These are phyloP conservation scores for Carabus problematicus DNA, from an alignment of 2,888 invertebrate genomes.

Conservation along the genomic window DNA sequence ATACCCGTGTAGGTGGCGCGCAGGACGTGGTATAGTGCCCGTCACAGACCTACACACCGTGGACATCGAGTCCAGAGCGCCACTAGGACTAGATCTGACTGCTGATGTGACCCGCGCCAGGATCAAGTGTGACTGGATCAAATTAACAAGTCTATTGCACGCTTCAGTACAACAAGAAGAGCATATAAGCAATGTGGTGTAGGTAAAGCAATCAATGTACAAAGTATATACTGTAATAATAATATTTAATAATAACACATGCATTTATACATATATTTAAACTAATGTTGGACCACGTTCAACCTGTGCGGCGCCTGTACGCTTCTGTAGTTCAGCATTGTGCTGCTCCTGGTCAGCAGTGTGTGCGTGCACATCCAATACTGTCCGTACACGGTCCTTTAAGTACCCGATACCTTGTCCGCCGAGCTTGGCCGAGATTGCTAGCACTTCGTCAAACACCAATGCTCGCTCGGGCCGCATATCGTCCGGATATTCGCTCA, in stretches of 20 bases:
- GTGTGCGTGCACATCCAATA: conserved; percentile 72
- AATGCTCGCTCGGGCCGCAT: conserved; percentile 72
- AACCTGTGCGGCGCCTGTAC: conserved; percentile 59
- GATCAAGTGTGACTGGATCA: conserved; percentile 65
- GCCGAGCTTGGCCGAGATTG: conserved; percentile 73
- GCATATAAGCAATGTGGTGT: no score
- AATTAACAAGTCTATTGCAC: conserved; percentile 55
- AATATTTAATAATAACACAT: no score
- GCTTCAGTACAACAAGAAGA: no score
- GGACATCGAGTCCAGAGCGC: conserved; percentile 66
- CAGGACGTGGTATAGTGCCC: conserved; percentile 53
- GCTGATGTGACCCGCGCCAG: conserved; percentile 64
- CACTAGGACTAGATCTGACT: conserved; percentile 68
- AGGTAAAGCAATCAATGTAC: no score
- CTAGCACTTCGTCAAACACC: conserved; percentile 77
- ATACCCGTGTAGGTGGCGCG: conserved; percentile 51
- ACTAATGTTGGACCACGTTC: conserved; percentile 67
- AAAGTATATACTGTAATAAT: no score
- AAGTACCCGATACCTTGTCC: conserved; percentile 65
- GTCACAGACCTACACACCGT: conserved; percentile 65
- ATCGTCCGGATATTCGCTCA: conserved; percentile 67
- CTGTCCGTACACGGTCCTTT: conserved; percentile 68
- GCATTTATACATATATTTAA: no score
- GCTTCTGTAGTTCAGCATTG: conserved; percentile 60
- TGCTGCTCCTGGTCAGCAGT: conserved; percentile 60